Base-by-base conservation (phyloP, 2,113 vertebrate species). In the Microtus ochrogaster region DNA sequence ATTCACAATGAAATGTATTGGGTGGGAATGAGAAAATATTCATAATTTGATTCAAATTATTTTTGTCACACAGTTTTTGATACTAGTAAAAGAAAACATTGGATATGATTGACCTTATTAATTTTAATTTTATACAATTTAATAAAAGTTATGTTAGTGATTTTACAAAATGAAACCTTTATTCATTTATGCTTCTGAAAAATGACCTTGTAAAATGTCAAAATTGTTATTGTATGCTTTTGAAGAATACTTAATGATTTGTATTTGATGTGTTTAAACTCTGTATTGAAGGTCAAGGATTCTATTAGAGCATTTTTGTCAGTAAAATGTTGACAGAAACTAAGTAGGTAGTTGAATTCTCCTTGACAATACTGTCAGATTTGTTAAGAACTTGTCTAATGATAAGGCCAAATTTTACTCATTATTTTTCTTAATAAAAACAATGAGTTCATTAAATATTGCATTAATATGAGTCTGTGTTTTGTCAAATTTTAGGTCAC, bases 211-310 rank as follows among this genome's bases (percentile, higher is more conserved):
- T 97, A 96, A 98, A 98, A 98, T 98, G 97, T 98, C 97, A 98
- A 96, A 97, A 74, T 97, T 96, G 84, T 95, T 98, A 91, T 93
- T 95, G 73, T 97, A 84, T 94, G 93, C 91, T 96, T 97, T 97
- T 95, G 92, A 97, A 98, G 98, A 97, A 96, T 97, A 97, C 94
- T 98, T 98, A 98, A 98, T 98, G 98, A 98, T 98, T 98, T 98
- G 90, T 97, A 81, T 96, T 97, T 98, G 92, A 98, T 98, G 88
- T 96, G 90, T 98, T 97, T 98, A 98, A 98, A 94, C 93, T 97
- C 82, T 96, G 97, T 93, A 96, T 87, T 98, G 97, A 98, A 98
- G 98, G 97, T 98, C 98, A 98, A 90, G 88, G 87, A 97, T 98
- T 97, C 92, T 97, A 96, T 98, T 97, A 98, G 70, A 92, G 95